These are phyloP conservation scores for Diprion similis DNA, from an alignment of 1,140 invertebrate genomes.

Conservation along the genomic window DNA sequence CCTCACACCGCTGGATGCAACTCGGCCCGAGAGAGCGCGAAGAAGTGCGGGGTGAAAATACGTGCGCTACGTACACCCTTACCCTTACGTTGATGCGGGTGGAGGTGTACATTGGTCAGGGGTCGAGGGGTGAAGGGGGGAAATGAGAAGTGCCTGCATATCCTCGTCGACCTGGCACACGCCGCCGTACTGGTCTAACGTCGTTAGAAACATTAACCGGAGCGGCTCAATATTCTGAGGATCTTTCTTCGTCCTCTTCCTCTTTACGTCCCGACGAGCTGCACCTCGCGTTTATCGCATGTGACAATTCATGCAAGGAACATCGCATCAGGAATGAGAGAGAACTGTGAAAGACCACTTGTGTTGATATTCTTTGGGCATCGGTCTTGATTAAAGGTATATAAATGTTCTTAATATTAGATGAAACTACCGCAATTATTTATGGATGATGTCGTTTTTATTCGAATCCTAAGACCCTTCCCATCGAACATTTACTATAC, in stretches of 20 bases:
- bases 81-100: slow-evolving; percentile 25
- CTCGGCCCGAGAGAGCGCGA: slow-evolving; percentile 15
- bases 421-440: no score
- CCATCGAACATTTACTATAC: no score
- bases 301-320: slow-evolving; percentile 22
- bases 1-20: slow-evolving; percentile 19
- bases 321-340: background rate
- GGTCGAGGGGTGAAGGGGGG: slow-evolving; percentile 25
- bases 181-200: slow-evolving; percentile 52
- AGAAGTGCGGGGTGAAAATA: slow-evolving; percentile 35
- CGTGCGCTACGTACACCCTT: slow-evolving; percentile 62
- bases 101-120: slow-evolving; percentile 11
- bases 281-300: slow-evolving; percentile 13
- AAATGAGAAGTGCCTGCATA: slow-evolving; percentile 10
- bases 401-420: no score
- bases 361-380: no score
- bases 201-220: slow-evolving; percentile 62
- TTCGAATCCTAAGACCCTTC: no score
- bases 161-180: background rate
- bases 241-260: slow-evolving; percentile 38
- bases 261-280: slow-evolving; percentile 27
- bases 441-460: no score
- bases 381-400: no score
- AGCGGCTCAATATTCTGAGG: slow-evolving; percentile 59
- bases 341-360: no score